phyloP scores from a whole-genome alignment of 2,888 invertebrate genomes.

The Schizotus pectinicornis region DNA sequence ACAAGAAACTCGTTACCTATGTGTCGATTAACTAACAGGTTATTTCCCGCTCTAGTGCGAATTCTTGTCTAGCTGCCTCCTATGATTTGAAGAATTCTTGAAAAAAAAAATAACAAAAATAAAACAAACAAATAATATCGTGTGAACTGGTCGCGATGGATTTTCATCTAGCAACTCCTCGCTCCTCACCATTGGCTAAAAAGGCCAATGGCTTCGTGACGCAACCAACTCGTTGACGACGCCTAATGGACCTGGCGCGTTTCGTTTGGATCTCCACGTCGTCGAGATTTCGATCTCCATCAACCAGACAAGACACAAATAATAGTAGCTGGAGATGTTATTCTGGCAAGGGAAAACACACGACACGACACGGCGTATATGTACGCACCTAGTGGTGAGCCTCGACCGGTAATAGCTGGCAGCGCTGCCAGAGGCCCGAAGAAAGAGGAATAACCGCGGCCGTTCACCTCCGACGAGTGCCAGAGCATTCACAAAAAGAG shows the following conservation, averaged over 20 bases:
- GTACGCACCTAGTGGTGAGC: slow-evolving; percentile 11
- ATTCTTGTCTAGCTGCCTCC: slow-evolving; percentile 6
- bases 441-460: slow-evolving; percentile 57
- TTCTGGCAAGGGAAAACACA: slow-evolving; percentile 5
- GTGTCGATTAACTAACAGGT: too few species aligned
- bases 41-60: too few species aligned
- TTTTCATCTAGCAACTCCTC: neutral
- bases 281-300: slow-evolving; percentile 12
- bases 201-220: slow-evolving; percentile 38
- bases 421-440: slow-evolving; percentile 44
- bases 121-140: neutral
- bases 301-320: neutral
- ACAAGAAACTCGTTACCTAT: too few species aligned
- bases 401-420: slow-evolving; percentile 43
- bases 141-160: too few species aligned
- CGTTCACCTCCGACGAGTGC: slow-evolving; percentile 53
- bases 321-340: neutral
- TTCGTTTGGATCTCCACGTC: neutral
- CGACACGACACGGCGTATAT: too few species aligned
- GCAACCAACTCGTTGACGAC: slow-evolving; percentile 28
- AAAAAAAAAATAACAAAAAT: slow-evolving; percentile 1
- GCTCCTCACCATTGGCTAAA: slow-evolving; percentile 13
- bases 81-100: too few species aligned
- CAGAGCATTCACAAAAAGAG: slow-evolving; percentile 54
- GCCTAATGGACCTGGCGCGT: neutral